These are phyloP conservation scores for Epiblema foenella DNA, from an alignment of 2,888 invertebrate species.

Conservation along the genomic window DNA sequence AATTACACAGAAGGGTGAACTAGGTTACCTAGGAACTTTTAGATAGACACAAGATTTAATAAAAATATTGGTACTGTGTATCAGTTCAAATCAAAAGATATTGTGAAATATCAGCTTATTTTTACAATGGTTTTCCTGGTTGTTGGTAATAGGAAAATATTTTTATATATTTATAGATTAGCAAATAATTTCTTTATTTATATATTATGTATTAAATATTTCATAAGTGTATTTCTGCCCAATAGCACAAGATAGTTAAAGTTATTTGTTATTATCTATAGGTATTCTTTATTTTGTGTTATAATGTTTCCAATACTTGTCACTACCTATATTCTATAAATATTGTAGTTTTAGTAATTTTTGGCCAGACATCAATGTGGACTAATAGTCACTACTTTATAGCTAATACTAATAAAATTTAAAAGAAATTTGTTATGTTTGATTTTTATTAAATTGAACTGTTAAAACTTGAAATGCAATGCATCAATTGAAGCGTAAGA, in stretches of 20 bases:
- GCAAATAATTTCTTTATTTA: slow-evolving; percentile 37
- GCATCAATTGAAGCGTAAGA: slow-evolving; percentile 83
- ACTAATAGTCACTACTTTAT: slow-evolving; percentile 67
- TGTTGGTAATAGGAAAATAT: slow-evolving; percentile 40
- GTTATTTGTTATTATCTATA: slow-evolving; percentile 31
- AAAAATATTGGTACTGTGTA: slow-evolving; percentile 72
- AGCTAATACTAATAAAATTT: slow-evolving; percentile 63
- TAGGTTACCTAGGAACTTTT: slow-evolving; percentile 42
- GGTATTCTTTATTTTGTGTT: slow-evolving; percentile 34
- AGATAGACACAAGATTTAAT: slow-evolving; percentile 45
- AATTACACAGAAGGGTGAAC: slow-evolving; percentile 20
- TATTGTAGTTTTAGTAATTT: slow-evolving; percentile 59
- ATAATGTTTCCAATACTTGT: slow-evolving; percentile 25
- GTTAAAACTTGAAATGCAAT: slow-evolving; percentile 81
- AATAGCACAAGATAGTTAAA: slow-evolving; percentile 21
- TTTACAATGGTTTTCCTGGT: slow-evolving; percentile 35
- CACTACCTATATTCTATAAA: slow-evolving; percentile 32
- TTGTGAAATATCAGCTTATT: slow-evolving; percentile 34
- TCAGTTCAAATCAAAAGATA: slow-evolving; percentile 47
- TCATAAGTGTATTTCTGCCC: slow-evolving; percentile 19
- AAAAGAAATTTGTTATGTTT: slow-evolving; percentile 74
- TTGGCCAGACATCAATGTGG: slow-evolving; percentile 70
- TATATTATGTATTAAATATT: slow-evolving; percentile 4
- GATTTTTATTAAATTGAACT: slow-evolving; percentile 84
- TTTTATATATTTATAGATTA: slow-evolving; percentile 43